A percentile compares a stretch with the other conserved stretches of the same genome.
These are phyloP conservation scores for Eurois occulta DNA, from an alignment of 2,888 invertebrate species.

Conservation along the genomic window DNA sequence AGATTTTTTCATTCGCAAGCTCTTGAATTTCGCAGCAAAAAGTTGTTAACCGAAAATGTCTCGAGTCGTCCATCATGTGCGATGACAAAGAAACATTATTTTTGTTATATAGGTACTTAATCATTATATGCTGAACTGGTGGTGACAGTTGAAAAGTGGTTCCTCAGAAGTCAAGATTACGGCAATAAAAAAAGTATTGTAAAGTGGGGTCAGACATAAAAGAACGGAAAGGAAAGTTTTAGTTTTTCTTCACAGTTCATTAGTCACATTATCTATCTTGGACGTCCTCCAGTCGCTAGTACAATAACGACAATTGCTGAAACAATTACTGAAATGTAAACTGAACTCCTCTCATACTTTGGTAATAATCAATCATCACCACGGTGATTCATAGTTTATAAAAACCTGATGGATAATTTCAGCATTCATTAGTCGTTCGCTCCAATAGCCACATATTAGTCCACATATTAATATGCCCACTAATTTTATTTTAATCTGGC, in stretches of 20 bases:
- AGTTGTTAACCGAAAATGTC: conserved; percentile 40
- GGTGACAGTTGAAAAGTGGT: conserved; percentile 13
- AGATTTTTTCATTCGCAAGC: conserved; percentile 47
- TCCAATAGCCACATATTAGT: conserved; percentile 19
- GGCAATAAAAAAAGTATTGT: background rate
- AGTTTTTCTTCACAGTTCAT: conserved; percentile 32
- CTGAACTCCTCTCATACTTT: conserved; percentile 8
- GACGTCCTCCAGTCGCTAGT: conserved; percentile 20
- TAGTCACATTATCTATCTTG: conserved; percentile 39
- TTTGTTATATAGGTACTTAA: conserved; percentile 2
- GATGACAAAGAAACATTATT: conserved; percentile 19
- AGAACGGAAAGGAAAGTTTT: conserved; percentile 48
- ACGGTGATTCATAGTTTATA: conserved; percentile 26
- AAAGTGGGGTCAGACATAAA: conserved; percentile 39
- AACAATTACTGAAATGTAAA: conserved; percentile 26
- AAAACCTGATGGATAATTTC: conserved; percentile 28
- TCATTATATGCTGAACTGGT: background rate
- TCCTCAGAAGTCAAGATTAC: conserved; percentile 6
- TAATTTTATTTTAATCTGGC: conserved; percentile 60
- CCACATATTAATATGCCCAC: conserved; percentile 31
- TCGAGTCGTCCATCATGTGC: conserved; percentile 35
- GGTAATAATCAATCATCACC: conserved; percentile 26
- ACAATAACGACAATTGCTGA: conserved; percentile 10
- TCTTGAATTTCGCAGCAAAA: conserved; percentile 54
- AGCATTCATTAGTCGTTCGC: conserved; percentile 15